Evolutionary conservation across 35 echinoderm and acorn worm genomes (phyloP), one percentile per base, ranked within the genome.

Genomic region (Ptychodera flava): DNA sequence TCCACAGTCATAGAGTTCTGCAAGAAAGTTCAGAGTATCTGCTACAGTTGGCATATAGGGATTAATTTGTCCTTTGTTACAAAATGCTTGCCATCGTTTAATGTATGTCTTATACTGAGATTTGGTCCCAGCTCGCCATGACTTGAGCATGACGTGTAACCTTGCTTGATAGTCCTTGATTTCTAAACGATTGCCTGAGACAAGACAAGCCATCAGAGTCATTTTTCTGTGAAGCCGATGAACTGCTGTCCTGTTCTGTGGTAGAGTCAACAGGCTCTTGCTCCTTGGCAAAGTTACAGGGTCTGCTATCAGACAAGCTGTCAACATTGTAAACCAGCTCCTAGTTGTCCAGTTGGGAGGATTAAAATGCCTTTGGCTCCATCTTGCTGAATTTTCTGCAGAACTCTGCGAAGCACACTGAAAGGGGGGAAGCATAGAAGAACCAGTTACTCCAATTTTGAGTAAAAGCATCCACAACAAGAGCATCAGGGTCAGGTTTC

Each of bases 391-490:
- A 85, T 45, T 75, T 95, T 95, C 78, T 89, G 86, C 31, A 95
- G 30, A 80, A 85, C 91, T 90, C 36, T 91, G 34, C 82, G 82
- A 29, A 95, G 22, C 82, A 95, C 45, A 36, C 86, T 82, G 76
- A 93, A 93, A 31, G 88, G 35, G 88, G 88, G 77, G 84, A 89
- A 15, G 80, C 52, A 83, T 83, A 84, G 1, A 1, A 28, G 0
- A 10, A 31, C 45, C 36, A 34, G 32, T 80, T 81, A 33, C 75
- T 79, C 94, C 94, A 97, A 45, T 93, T 80, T 78, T 90, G 35
- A 31, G 35, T 89, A 32, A 93, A 90, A 30, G 84, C 94, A 86
- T 97, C 94, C 64, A 97, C 85, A 77, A 82, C 88, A 36, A 82
- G 77, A 38, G 91, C 91, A 28, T 78, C 22, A 37, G 91, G 94